Evolutionary conservation across 2,888 invertebrate species (phyloP).

Genomic region (Cynaeus angustus): DNA sequence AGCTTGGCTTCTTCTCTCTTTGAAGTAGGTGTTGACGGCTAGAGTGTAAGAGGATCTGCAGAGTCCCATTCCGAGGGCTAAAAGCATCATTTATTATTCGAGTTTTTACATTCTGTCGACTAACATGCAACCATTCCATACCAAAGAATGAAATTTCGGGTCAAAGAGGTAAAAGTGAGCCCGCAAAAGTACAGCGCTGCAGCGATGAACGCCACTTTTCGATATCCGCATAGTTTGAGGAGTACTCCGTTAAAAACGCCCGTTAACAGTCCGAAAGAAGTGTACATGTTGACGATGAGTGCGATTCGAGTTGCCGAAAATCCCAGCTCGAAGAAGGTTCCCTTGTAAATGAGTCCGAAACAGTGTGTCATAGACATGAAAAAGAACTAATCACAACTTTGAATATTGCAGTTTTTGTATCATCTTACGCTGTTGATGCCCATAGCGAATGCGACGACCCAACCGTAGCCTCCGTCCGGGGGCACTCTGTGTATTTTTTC

Average conservation of each 20-base stretch:
- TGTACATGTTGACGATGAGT: slow-evolving; percentile 79
- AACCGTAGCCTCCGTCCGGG: neutral
- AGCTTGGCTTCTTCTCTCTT: slow-evolving; percentile 76
- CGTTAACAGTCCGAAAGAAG: slow-evolving; percentile 79
- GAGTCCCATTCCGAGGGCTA: slow-evolving; percentile 77
- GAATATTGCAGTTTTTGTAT: neutral
- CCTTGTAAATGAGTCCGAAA: slow-evolving; percentile 80
- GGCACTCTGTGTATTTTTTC: neutral
- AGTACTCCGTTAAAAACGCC: slow-evolving; percentile 80
- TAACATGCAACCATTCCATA: slow-evolving; percentile 72
- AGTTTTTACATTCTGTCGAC: slow-evolving; percentile 66
- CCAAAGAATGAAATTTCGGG: slow-evolving; percentile 75
- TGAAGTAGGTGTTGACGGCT: slow-evolving; percentile 79
- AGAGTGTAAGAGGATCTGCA: slow-evolving; percentile 76
- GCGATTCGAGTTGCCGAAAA: slow-evolving; percentile 78
- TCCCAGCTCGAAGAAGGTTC: slow-evolving; percentile 75
- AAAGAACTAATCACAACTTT: slow-evolving; percentile 56
- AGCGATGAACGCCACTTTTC: slow-evolving; percentile 78
- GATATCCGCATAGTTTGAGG: slow-evolving; percentile 76
- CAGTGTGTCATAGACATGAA: slow-evolving; percentile 68
- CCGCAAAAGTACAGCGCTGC: slow-evolving; percentile 75
- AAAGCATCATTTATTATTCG: slow-evolving; percentile 60
- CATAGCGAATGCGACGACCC: neutral
- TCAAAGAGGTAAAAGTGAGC: slow-evolving; percentile 75
- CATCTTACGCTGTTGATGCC: slow-evolving; percentile 2